phyloP scores from a whole-genome alignment of 2,797 vertebrate genomes.

The Philypnodon macrostomus region DNA sequence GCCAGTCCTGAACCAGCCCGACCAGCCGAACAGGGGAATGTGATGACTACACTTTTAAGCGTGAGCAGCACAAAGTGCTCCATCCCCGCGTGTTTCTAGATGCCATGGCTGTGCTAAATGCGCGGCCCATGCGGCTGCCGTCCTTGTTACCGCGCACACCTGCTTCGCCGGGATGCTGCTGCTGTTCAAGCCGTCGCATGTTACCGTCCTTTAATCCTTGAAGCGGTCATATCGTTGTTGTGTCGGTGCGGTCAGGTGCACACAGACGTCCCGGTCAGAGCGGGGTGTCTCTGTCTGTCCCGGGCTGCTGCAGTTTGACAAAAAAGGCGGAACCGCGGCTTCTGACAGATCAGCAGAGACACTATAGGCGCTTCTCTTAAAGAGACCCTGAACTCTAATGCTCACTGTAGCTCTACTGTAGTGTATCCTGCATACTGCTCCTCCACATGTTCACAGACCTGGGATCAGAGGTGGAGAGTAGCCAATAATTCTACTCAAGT shows the following conservation, averaged over 20 bases:
- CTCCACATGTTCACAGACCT: no score
- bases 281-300: slow-evolving; percentile 10
- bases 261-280: background rate
- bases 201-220: slow-evolving; percentile 1
- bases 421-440: no score
- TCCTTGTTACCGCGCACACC: slow-evolving; percentile 22
- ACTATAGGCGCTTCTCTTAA: slow-evolving; percentile 48
- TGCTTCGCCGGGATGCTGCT: slow-evolving; percentile 5
- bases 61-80: slow-evolving; percentile 9
- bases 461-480: no score
- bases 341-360: slow-evolving; percentile 56
- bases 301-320: slow-evolving; percentile 26
- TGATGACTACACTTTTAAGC: slow-evolving; percentile 4
- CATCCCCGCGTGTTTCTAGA: slow-evolving; percentile 17
- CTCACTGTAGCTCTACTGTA: no score
- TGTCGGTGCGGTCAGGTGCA: background rate
- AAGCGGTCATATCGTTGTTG: background rate
- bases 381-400: slow-evolving; percentile 39
- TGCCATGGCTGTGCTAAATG: slow-evolving; percentile 39
- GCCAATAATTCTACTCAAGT: no score
- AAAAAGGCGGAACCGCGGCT: slow-evolving; percentile 35
- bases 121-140: slow-evolving; percentile 5
- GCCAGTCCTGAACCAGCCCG: slow-evolving; percentile 15
- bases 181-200: slow-evolving; percentile 9
- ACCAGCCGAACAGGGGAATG: slow-evolving; percentile 13